Conservation (phyloP, 2,113 vertebrate species). For the Etheostoma spectabile region DNA sequence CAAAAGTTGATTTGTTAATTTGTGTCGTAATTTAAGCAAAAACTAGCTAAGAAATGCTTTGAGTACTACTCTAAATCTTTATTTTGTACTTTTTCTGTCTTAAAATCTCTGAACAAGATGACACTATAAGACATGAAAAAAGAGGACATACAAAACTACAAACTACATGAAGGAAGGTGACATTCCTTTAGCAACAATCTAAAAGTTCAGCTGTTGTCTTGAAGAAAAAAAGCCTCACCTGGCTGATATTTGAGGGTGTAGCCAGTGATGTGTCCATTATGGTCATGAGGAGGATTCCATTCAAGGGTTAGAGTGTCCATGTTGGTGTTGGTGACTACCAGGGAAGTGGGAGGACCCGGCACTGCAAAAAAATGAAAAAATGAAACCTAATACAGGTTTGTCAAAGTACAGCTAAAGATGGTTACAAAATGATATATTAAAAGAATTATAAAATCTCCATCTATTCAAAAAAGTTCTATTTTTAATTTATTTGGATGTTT, state of each 20-base stretch:
- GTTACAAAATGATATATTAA: not conserved
- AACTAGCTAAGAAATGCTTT: constrained; percentile 35
- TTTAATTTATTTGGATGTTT: not conserved
- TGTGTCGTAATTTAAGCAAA: constrained; percentile 47
- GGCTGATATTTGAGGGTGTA: constrained; percentile 95
- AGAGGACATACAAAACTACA: constrained; percentile 56
- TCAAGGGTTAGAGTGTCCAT: constrained; percentile 92
- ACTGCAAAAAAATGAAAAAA: constrained; percentile 82
- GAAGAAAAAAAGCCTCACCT: constrained; percentile 85
- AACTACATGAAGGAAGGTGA: constrained; percentile 53
- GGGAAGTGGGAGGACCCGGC: constrained; percentile 88
- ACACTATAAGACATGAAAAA: constrained; percentile 53
- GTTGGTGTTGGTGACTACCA: constrained; percentile 87
- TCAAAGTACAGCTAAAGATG: not conserved
- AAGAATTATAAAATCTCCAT: not conserved
- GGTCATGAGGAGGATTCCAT: constrained; percentile 91
- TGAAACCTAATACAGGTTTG: not conserved
- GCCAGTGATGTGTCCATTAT: constrained; percentile 91
- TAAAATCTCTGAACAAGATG: constrained; percentile 37
- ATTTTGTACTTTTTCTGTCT: not conserved
- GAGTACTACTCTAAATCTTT: constrained; percentile 14
- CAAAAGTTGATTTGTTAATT: constrained; percentile 76
- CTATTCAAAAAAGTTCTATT: not conserved
- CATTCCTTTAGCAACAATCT: not conserved
- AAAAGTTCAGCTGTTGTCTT: not conserved